These are phyloP conservation scores for Thunnus thynnus DNA, from an alignment of 2,113 vertebrate genomes.

Conservation along the genomic window DNA sequence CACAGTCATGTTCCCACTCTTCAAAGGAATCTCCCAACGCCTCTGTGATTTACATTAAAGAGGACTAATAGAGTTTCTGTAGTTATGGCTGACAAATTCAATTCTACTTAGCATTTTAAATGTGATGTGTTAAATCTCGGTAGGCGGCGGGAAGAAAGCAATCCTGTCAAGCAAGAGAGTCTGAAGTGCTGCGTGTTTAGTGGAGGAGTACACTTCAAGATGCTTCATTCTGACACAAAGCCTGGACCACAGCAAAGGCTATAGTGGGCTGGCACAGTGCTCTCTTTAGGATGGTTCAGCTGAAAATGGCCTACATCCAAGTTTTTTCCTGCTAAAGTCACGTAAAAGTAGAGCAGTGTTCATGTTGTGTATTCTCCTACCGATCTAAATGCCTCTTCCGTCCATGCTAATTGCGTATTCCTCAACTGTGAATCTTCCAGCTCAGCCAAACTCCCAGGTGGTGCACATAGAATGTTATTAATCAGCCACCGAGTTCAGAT, in stretches of 20 bases:
- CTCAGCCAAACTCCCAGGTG: conserved; percentile 28
- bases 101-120: conserved; percentile 70
- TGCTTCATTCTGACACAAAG: conserved; percentile 35
- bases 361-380: neutral
- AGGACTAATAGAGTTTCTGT: conserved; percentile 55
- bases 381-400: conserved; percentile 2
- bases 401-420: conserved; percentile 20
- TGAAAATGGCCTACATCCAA: neutral
- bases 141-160: conserved; percentile 30
- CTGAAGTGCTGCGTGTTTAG: conserved; percentile 37
- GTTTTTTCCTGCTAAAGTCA: neutral
- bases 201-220: conserved; percentile 39
- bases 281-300: neutral
- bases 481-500: conserved; percentile 46
- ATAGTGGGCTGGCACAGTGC: conserved; percentile 3
- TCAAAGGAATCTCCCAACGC: conserved; percentile 62
- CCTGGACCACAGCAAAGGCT: conserved; percentile 25
- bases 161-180: conserved; percentile 24
- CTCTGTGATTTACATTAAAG: conserved; percentile 69
- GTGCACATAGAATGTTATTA: conserved; percentile 33
- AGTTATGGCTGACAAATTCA: conserved; percentile 62
- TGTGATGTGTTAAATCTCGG: conserved; percentile 40
- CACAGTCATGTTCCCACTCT: conserved; percentile 58
- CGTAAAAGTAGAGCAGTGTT: conserved; percentile 19
- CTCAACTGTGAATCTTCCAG: conserved; percentile 47